These are phyloP conservation scores for Peucedramus taeniatus DNA, from an alignment of 2,113 vertebrate genomes.

Conservation along the genomic window DNA sequence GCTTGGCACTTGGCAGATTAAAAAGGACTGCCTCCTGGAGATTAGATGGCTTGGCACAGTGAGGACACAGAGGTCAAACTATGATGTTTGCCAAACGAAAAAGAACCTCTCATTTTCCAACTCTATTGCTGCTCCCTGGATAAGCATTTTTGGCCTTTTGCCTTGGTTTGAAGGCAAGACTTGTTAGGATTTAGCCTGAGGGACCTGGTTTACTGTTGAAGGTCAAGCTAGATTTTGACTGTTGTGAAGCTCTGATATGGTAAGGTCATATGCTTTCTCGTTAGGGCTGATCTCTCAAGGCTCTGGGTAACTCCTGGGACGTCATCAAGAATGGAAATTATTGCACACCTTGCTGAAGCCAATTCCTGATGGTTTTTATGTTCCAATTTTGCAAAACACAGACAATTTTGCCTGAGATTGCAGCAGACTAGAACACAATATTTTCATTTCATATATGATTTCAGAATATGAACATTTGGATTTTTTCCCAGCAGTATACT, in stretches of 20 bases:
- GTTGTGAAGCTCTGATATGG: conserved; percentile 30
- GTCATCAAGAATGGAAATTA: conserved; percentile 13
- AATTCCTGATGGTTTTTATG: not conserved
- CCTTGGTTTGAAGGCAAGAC: conserved; percentile 52
- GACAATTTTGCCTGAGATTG: not conserved
- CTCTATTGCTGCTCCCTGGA: conserved; percentile 7
- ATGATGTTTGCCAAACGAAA: conserved; percentile 28
- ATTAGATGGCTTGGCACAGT: conserved; percentile 48
- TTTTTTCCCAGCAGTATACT: not conserved
- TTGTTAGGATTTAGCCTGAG: conserved; percentile 55
- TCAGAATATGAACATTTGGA: not conserved
- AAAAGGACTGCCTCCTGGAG: conserved; percentile 47
- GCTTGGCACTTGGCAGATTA: conserved; percentile 38
- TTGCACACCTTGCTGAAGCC: not conserved
- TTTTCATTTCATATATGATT: not conserved
- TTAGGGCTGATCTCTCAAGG: conserved; percentile 41
- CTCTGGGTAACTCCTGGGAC: not conserved
- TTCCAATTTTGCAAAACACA: not conserved
- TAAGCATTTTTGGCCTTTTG: conserved; percentile 61
- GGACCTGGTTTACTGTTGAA: conserved; percentile 43
- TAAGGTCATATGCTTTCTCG: conserved; percentile 7
- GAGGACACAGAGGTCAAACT: conserved; percentile 42
- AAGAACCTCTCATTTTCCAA: conserved; percentile 32
- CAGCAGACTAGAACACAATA: not conserved
- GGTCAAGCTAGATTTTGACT: conserved; percentile 48